These are phyloP conservation scores for Larimichthys crocea DNA, from an alignment of 2,113 vertebrate species.

Conservation along the genomic window DNA sequence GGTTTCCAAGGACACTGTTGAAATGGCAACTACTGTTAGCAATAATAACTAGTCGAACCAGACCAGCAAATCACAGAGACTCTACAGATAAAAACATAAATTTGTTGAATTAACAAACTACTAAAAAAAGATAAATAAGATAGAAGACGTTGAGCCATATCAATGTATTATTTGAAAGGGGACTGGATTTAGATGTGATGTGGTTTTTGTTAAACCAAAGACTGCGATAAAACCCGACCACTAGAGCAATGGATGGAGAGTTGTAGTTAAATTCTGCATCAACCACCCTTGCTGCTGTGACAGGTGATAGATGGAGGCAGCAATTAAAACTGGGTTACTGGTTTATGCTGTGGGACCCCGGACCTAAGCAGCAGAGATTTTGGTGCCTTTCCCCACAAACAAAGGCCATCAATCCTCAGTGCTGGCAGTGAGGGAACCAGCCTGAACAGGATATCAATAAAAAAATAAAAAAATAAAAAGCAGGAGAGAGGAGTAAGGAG, in stretches of 20 bases:
- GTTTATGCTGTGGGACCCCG: slow-evolving; percentile 75
- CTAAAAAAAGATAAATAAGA: neutral
- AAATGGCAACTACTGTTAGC: slow-evolving; percentile 47
- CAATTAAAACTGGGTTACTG: slow-evolving; percentile 87
- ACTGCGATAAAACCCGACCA: neutral
- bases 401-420: slow-evolving; percentile 81
- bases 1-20: slow-evolving; percentile 61
- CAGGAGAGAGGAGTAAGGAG: slow-evolving; percentile 51
- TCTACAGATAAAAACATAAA: slow-evolving; percentile 1
- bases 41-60: slow-evolving; percentile 50
- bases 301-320: slow-evolving; percentile 82
- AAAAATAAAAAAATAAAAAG: slow-evolving; percentile 35
- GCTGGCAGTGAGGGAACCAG: slow-evolving; percentile 60
- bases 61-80: neutral
- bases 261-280: slow-evolving; percentile 68
- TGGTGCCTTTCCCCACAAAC: slow-evolving; percentile 76
- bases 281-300: slow-evolving; percentile 68
- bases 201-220: slow-evolving; percentile 6
- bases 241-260: slow-evolving; percentile 32
- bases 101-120: slow-evolving; percentile 14
- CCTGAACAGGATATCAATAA: slow-evolving; percentile 73
- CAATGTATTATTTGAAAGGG: too few relatives aligned
- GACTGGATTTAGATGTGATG: neutral
- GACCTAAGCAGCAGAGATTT: slow-evolving; percentile 73
- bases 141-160: too few relatives aligned